These are phyloP conservation scores for Dendrocopos noguchii DNA, from an alignment of 2,113 vertebrate genomes.

Conservation along the genomic window DNA sequence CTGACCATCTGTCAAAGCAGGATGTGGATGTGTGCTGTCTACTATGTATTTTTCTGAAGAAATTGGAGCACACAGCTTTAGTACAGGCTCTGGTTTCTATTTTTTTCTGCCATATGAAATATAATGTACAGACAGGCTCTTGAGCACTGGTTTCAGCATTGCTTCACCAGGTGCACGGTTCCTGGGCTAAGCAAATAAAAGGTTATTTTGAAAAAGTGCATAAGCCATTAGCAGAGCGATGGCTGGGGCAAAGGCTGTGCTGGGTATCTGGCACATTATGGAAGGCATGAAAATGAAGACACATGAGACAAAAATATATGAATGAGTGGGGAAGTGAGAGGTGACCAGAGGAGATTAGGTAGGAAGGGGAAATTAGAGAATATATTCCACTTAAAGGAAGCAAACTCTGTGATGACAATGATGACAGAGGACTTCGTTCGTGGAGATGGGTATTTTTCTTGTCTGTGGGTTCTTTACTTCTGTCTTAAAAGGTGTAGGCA, in stretches of 20 bases:
- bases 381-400: not conserved
- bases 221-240: not conserved
- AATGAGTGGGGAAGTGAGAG: not conserved
- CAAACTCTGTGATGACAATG: not conserved
- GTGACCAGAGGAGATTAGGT: not conserved
- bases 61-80: not conserved
- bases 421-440: not conserved
- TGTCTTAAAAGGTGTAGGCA: not conserved
- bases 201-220: not conserved
- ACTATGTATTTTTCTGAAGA: not conserved
- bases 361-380: not conserved
- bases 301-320: not conserved
- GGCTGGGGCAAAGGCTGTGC: not conserved
- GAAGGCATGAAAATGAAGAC: not conserved
- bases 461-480: not conserved
- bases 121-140: not conserved
- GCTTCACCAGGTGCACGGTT: not conserved
- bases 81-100: not conserved
- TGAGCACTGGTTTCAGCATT: not conserved
- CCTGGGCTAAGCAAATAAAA: not conserved
- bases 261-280: not conserved
- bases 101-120: not conserved
- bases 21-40: not conserved
- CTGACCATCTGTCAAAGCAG: not conserved
- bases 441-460: not conserved